A percentile compares a stretch with the other conserved stretches of the same genome.
These are phyloP conservation scores for Meta bourneti DNA, from an alignment of 2,888 invertebrate genomes.

Conservation along the genomic window DNA sequence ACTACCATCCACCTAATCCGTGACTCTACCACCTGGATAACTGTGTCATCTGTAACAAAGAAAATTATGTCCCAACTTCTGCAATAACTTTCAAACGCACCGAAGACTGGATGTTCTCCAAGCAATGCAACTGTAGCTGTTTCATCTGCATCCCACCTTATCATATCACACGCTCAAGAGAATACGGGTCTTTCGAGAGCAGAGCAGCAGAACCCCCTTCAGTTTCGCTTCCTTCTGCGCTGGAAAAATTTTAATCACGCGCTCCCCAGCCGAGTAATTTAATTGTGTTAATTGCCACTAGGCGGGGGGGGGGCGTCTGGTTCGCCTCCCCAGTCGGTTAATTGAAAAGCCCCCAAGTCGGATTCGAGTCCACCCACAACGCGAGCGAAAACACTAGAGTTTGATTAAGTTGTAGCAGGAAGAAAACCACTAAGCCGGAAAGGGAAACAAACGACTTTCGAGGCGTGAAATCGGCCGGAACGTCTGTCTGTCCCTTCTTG, in stretches of 20 bases:
- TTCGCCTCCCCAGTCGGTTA: constrained; percentile 17
- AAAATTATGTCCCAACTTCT: no score
- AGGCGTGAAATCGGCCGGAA: constrained; percentile 63
- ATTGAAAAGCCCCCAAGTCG: constrained; percentile 57
- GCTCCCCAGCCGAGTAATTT: constrained; percentile 37
- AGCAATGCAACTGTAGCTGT: background rate
- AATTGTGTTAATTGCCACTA: constrained; percentile 67
- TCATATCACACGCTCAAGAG: background rate
- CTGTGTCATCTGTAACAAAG: no score
- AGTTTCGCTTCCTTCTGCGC: no score
- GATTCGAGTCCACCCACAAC: background rate
- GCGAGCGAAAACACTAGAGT: constrained; percentile 46
- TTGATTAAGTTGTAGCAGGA: constrained; percentile 70
- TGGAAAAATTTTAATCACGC: constrained; percentile 16
- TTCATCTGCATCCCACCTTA: background rate
- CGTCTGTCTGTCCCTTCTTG: constrained; percentile 14
- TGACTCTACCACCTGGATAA: no score
- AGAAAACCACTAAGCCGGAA: constrained; percentile 62
- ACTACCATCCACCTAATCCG: no score
- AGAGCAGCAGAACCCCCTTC: background rate
- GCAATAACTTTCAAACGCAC: no score
- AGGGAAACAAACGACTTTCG: constrained; percentile 56
- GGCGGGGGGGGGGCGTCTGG: background rate
- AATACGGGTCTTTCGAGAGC: background rate
- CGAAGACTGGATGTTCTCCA: background rate